Conservation (phyloP, 2,113 vertebrate genomes). For the Lucifuga dentata region DNA sequence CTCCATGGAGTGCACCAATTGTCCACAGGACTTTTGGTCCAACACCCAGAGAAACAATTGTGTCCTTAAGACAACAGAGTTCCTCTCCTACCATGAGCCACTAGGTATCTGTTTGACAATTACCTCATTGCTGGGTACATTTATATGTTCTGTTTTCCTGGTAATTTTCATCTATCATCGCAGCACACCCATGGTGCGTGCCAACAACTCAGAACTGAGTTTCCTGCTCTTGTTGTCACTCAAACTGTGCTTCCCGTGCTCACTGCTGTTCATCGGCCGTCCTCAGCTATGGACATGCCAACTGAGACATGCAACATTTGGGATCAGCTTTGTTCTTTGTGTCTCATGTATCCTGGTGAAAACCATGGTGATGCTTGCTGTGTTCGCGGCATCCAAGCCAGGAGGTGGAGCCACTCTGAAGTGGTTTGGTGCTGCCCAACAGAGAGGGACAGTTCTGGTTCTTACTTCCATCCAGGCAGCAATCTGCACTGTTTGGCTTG, state of each 20-base stretch:
- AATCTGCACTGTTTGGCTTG: conserved; percentile 74
- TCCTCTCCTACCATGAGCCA: conserved; percentile 54
- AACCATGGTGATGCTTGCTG: conserved; percentile 66
- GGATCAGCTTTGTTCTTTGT: conserved; percentile 67
- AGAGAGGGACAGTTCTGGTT: conserved; percentile 68
- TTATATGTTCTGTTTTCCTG: conserved; percentile 30
- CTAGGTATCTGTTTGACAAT: conserved; percentile 57
- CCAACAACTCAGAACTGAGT: conserved; percentile 73
- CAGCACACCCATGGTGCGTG: conserved; percentile 58
- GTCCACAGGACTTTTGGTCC: conserved; percentile 67
- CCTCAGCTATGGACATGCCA: conserved; percentile 59
- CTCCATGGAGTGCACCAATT: conserved; percentile 55
- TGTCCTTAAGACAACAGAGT: conserved; percentile 59
- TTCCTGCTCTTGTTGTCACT: conserved; percentile 64
- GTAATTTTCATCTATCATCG: conserved; percentile 42
- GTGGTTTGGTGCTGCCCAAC: conserved; percentile 73
- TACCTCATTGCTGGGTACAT: conserved; percentile 41
- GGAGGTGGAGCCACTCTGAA: conserved; percentile 42
- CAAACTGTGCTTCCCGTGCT: conserved; percentile 68
- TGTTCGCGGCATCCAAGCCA: conserved; percentile 61
- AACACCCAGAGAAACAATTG: conserved; percentile 48
- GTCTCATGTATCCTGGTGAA: conserved; percentile 70
- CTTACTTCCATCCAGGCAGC: conserved; percentile 67
- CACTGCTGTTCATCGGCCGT: conserved; percentile 62
- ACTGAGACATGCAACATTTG: conserved; percentile 65